These are phyloP conservation scores for Antennarius maculatus DNA, from an alignment of 2,797 vertebrate genomes.

Conservation along the genomic window DNA sequence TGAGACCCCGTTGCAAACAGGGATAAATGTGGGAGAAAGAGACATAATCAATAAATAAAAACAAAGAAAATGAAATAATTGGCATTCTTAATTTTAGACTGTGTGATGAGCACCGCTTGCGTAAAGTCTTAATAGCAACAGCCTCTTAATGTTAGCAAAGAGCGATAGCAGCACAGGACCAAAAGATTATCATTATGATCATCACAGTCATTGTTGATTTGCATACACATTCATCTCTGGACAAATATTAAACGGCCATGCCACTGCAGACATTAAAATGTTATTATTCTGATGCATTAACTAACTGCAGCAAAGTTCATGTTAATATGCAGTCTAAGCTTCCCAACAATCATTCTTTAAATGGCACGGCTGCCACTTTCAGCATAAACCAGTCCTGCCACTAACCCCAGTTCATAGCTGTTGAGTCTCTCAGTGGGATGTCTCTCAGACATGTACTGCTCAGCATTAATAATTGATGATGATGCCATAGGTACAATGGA, in stretches of 20 bases:
- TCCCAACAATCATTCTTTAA: conserved; percentile 66
- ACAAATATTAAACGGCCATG: conserved; percentile 74
- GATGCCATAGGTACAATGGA: conserved; percentile 63
- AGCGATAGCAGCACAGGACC: conserved; percentile 72
- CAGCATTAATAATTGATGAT: conserved; percentile 72
- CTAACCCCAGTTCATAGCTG: conserved; percentile 55
- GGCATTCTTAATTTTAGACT: conserved; percentile 76
- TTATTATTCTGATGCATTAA: conserved; percentile 82
- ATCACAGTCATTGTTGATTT: conserved; percentile 79
- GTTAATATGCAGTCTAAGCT: conserved; percentile 61
- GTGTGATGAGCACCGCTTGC: conserved; percentile 79
- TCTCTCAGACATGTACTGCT: conserved; percentile 67
- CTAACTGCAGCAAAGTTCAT: conserved; percentile 67
- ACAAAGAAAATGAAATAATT: conserved; percentile 81
- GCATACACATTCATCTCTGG: conserved; percentile 74
- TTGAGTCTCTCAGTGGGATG: conserved; percentile 63
- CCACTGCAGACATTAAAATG: conserved; percentile 81
- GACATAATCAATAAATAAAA: conserved; percentile 55
- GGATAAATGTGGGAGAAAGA: not conserved
- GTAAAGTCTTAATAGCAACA: conserved; percentile 84
- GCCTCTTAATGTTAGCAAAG: conserved; percentile 82
- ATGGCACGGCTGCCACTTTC: conserved; percentile 61
- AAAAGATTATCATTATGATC: conserved; percentile 80
- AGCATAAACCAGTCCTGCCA: conserved; percentile 43
- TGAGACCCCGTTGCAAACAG: conserved; percentile 79